These are phyloP conservation scores for Torymus tubicola DNA, from an alignment of 2,888 invertebrate species.

Conservation along the genomic window DNA sequence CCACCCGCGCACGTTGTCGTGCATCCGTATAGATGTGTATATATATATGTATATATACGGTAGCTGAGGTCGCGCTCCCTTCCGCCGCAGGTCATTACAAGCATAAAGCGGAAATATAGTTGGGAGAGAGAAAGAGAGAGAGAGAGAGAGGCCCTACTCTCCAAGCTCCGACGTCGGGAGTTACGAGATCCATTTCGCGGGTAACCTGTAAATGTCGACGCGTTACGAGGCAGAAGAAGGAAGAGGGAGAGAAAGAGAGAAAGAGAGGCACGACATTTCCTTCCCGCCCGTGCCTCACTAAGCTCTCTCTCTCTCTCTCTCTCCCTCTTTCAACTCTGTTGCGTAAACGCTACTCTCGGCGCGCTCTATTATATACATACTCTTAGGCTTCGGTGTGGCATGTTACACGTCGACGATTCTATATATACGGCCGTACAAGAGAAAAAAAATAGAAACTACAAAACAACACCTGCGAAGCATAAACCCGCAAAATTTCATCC, in stretches of 20 bases:
- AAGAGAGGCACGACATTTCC: background rate
- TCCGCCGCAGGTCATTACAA: constrained; percentile 55
- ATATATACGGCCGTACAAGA: too few species aligned
- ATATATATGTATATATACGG: background rate
- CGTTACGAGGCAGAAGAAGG: constrained; percentile 21
- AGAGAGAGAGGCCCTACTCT: constrained; percentile 9
- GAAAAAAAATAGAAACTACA: too few species aligned
- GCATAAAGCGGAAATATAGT: constrained; percentile 61
- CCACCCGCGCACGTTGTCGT: background rate
- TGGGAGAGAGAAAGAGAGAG: too few species aligned
- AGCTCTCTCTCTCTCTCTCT: too few species aligned
- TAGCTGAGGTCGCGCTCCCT: background rate
- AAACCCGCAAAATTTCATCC: too few species aligned
- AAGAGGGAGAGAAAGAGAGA: constrained; percentile 24
- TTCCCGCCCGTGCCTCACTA: background rate
- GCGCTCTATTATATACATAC: background rate
- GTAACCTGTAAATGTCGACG: constrained; percentile 52
- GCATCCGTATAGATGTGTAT: background rate
- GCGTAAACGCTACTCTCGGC: too few species aligned
- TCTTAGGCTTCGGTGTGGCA: too few species aligned
- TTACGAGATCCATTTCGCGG: constrained; percentile 57
- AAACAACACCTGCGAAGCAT: too few species aligned
- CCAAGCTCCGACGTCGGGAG: constrained; percentile 37
- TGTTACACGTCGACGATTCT: too few species aligned
- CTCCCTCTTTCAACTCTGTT: background rate